Percentiles rank a stretch among this genome's conserved stretches.
Conservation (phyloP, 2,888 invertebrate genomes). For the Chrysolina americana region DNA sequence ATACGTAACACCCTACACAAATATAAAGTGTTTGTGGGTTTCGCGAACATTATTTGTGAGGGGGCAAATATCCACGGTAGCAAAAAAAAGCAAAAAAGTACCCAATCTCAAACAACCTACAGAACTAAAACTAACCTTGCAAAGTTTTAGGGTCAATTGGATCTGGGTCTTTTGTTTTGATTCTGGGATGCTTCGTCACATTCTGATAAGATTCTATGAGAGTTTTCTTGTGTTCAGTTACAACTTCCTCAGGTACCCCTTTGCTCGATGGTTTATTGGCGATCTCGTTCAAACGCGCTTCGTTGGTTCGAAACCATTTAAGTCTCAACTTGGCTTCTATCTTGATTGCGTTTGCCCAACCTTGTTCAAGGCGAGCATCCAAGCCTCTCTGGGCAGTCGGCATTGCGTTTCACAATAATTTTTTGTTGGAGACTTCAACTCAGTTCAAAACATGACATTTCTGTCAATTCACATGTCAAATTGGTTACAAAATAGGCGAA, state of each 20-base stretch:
- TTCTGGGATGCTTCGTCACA: conserved; percentile 51
- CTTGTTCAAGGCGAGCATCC: conserved; percentile 46
- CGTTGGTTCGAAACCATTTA: conserved; percentile 67
- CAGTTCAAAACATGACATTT: background rate
- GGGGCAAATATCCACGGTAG: no score
- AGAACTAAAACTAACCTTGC: conserved; percentile 31
- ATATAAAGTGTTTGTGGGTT: no score
- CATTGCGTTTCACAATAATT: conserved; percentile 18
- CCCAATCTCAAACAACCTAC: no score
- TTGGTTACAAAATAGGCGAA: no score
- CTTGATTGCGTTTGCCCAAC: conserved; percentile 58
- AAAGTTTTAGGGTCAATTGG: conserved; percentile 45
- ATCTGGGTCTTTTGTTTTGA: conserved; percentile 47
- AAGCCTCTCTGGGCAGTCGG: conserved; percentile 42
- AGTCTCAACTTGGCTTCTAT: conserved; percentile 64
- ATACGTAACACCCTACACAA: no score
- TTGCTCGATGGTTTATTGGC: conserved; percentile 57
- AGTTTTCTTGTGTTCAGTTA: conserved; percentile 52
- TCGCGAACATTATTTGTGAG: no score
- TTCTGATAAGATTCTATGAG: conserved; percentile 56
- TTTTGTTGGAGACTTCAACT: background rate
- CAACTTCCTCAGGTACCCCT: conserved; percentile 59
- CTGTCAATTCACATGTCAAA: no score
- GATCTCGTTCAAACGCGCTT: conserved; percentile 61
- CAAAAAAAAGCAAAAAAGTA: no score